phyloP scores from a whole-genome alignment of 2,797 vertebrate genomes.

The Crocidura indochinensis region DNA sequence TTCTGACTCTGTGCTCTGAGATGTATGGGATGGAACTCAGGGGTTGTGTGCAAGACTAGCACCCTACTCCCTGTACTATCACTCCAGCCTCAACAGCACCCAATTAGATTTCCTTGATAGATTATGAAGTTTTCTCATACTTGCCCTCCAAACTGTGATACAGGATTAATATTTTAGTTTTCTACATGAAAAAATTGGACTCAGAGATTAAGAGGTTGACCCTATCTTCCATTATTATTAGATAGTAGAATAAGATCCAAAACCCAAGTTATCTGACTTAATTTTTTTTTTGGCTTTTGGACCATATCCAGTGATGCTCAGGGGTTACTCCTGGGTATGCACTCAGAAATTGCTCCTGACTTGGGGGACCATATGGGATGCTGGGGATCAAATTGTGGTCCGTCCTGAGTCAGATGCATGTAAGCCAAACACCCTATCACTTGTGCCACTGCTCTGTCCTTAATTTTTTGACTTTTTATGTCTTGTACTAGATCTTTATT shows the following conservation, averaged over 20 bases:
- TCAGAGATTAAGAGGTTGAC: not conserved
- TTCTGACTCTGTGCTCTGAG: no score
- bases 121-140: conserved; percentile 28
- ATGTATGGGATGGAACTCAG: no score
- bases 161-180: not conserved
- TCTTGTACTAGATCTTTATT: not conserved
- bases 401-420: no score
- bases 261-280: not conserved
- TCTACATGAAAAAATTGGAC: conserved; percentile 47
- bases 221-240: not conserved
- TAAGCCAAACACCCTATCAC: no score
- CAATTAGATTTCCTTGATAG: not conserved
- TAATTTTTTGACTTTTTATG: conserved; percentile 4
- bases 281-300: not conserved
- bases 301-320: no score
- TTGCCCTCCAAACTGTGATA: not conserved
- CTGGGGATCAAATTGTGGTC: no score
- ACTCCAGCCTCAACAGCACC: no score
- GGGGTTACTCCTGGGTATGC: no score
- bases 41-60: no score
- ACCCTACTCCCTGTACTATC: no score
- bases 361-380: no score
- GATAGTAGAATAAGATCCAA: not conserved
- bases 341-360: no score
- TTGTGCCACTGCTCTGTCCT: not conserved